Evolutionary conservation across 2,888 invertebrate genomes (phyloP), one percentile per base, ranked within the genome.

Genomic region (Ormyrus thymus): DNA sequence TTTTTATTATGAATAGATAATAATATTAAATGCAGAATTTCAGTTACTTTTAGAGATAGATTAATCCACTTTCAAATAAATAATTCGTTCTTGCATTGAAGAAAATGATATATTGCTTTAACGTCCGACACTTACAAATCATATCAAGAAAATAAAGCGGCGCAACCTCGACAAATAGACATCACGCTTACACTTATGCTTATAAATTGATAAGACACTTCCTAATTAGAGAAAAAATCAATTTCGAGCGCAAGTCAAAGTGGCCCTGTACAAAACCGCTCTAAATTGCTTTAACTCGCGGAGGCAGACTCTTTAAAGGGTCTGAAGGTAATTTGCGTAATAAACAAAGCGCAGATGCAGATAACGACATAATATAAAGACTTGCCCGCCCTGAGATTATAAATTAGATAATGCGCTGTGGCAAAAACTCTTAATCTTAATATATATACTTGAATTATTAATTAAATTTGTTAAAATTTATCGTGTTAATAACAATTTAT

Each of bases 171-270:
- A 43, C 53, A 9, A 46, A 46, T 45, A 11, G 10, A 59, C 10
- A 51, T 29, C 13, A 6, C 48, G 10, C 7, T 43, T 46, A 45
- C 10, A 10, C 29, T 29, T 29, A 29, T 56, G 2, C 43, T 13
- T 1, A 9, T 1, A 43, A 61, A 65, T 71, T 71, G 71, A 76
- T 29, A 45, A 66, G 64, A 45, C 48, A 76, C 66, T 76, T 76
- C 76, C 75, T 80, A 76, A 76, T 80, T 64, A 73, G 58, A n/a
- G 64, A 68, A 75, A 71, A 72, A 79, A 71, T 76, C 61, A 72
- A 72, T 72, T 76, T 79, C 61, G 48, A 48, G 15, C 45, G 2
- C 8, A 0, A 8, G 9, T 13, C 3, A n/a, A 15, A 70, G 56
- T 70, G 64, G 56, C n/a, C 56, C 45, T 51, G 70, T 69, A 50